Evolutionary conservation across 2,888 invertebrate genomes (phyloP).

Genomic region (Metopia argyrocephala): DNA sequence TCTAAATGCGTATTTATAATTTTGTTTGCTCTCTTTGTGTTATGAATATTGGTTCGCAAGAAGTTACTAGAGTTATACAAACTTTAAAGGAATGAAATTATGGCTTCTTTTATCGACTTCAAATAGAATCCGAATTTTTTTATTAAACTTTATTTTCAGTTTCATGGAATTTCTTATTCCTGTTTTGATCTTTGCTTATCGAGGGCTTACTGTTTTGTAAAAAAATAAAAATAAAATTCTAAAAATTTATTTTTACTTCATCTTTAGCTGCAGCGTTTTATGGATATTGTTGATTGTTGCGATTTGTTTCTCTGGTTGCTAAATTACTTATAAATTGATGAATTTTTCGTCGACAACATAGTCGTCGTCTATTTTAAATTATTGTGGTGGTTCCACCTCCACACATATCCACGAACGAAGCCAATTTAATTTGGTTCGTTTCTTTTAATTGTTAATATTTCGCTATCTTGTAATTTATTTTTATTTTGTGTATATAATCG

Average conservation of each 20-base stretch:
- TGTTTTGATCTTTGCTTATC: not conserved
- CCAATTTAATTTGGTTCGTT: too few relatives aligned
- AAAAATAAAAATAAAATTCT: constrained; percentile 47
- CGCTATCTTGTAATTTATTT: not conserved
- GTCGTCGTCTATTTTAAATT: not conserved
- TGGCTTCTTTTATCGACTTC: too few relatives aligned
- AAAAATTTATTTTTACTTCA: constrained; percentile 52
- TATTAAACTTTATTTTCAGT: too few relatives aligned
- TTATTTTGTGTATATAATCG: not conserved
- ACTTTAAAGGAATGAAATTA: too few relatives aligned
- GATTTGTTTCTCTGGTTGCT: not conserved
- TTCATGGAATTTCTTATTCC: too few relatives aligned
- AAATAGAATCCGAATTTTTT: too few relatives aligned
- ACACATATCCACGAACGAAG: not conserved
- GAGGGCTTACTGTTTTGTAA: not conserved
- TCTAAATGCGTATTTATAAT: too few relatives aligned
- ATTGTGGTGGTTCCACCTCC: not conserved
- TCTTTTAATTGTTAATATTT: too few relatives aligned
- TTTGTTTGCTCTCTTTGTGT: too few relatives aligned
- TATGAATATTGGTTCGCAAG: too few relatives aligned
- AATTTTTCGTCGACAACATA: not conserved
- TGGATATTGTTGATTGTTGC: not conserved
- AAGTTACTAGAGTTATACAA: too few relatives aligned
- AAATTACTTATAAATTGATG: not conserved
- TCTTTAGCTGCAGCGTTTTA: not conserved